Conservation (phyloP, 2,797 vertebrate genomes). For the Peromyscus aztecus region DNA sequence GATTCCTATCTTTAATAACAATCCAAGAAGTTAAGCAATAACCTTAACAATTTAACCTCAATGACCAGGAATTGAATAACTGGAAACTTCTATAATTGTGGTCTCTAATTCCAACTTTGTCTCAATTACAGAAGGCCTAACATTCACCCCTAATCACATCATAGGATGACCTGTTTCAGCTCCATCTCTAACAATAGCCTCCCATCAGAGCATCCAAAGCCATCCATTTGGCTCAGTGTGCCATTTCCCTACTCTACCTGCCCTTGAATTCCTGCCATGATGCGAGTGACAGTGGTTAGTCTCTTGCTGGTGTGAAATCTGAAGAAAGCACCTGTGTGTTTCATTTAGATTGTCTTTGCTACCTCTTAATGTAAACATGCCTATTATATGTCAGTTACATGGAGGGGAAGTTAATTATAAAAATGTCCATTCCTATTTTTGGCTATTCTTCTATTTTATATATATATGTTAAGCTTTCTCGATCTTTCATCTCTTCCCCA, state of each 20-base stretch:
- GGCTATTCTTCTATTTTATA: neutral
- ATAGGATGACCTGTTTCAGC: neutral
- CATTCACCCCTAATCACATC: too few relatives aligned
- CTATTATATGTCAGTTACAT: neutral
- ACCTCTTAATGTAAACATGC: neutral
- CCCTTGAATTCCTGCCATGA: neutral
- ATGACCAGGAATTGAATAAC: neutral
- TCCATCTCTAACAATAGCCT: neutral
- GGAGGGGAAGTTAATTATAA: neutral
- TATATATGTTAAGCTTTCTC: neutral
- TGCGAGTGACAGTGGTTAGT: neutral
- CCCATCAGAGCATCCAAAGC: neutral
- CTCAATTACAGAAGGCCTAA: neutral
- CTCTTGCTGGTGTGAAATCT: neutral
- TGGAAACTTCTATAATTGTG: neutral
- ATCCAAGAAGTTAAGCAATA: neutral
- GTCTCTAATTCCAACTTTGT: neutral
- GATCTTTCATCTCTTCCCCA: neutral
- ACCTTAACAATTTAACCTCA: neutral
- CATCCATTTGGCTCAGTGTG: neutral
- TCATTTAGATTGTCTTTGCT: neutral
- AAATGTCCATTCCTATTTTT: neutral
- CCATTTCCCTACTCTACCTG: neutral
- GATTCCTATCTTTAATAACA: neutral
- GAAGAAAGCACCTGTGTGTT: neutral